Percentiles rank a stretch among this genome's conserved stretches.
These are phyloP conservation scores for Diglossa cyanea DNA, from an alignment of 2,797 vertebrate species.

Conservation along the genomic window DNA sequence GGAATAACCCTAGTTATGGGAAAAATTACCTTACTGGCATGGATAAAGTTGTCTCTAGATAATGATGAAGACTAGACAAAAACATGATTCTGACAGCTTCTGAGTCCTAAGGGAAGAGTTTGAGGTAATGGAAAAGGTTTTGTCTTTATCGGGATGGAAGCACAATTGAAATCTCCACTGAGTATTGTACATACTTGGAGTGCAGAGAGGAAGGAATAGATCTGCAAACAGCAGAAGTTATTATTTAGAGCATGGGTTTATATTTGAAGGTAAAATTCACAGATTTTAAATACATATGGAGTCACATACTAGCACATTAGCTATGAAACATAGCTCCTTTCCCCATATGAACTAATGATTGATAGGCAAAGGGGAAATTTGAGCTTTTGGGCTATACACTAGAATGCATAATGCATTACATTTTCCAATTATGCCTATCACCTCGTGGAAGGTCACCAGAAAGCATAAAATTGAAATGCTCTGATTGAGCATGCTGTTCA, in stretches of 20 bases:
- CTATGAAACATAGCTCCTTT: not conserved
- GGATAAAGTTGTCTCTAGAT: conserved; percentile 17
- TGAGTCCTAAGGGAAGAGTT: conserved; percentile 8
- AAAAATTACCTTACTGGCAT: not conserved
- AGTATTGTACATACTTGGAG: not conserved
- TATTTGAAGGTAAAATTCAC: not conserved
- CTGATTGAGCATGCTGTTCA: conserved; percentile 35
- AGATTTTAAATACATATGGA: not conserved
- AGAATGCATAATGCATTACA: conserved; percentile 19
- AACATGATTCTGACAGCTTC: conserved; percentile 28
- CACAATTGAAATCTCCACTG: not conserved
- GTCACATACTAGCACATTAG: not conserved
- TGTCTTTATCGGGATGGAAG: conserved; percentile 28
- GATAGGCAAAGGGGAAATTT: conserved; percentile 4
- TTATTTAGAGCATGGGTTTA: not conserved
- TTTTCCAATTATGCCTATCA: conserved; percentile 50
- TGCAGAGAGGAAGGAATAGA: not conserved
- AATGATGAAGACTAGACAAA: conserved; percentile 24
- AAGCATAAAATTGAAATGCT: conserved; percentile 3
- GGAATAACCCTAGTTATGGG: not conserved
- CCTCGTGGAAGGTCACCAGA: conserved; percentile 41
- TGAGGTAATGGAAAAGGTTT: conserved; percentile 35
- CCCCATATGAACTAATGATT: not conserved
- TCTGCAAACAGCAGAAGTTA: not conserved
- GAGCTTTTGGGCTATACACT: not conserved